Conservation (phyloP, 2,797 vertebrate species). For the Oryzias dopingdopingensis region DNA sequence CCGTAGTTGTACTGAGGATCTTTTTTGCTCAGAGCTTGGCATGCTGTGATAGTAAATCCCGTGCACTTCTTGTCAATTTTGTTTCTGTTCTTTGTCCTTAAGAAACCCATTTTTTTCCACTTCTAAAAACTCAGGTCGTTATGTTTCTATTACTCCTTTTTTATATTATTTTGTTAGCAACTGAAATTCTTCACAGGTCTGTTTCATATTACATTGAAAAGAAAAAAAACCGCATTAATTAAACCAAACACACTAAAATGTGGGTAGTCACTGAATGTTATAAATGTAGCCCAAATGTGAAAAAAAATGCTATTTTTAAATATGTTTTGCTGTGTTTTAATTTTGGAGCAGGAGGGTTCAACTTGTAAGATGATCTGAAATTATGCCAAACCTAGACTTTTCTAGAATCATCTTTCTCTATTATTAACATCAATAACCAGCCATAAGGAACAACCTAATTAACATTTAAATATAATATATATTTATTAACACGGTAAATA, state of each 20-base stretch:
- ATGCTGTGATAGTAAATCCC: slow-evolving; percentile 71
- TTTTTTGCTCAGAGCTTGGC: slow-evolving; percentile 23
- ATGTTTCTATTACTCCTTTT: slow-evolving; percentile 67
- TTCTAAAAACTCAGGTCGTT: slow-evolving; percentile 1
- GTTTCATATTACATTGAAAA: slow-evolving; percentile 26
- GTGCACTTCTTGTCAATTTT: slow-evolving; percentile 77
- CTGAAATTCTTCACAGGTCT: slow-evolving; percentile 30
- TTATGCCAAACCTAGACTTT: slow-evolving; percentile 9
- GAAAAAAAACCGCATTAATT: slow-evolving; percentile 9
- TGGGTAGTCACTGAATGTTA: slow-evolving; percentile 69
- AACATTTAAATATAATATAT: background rate
- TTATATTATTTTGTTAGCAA: slow-evolving; percentile 14
- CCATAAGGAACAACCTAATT: no score
- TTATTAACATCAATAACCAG: background rate
- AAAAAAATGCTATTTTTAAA: slow-evolving; percentile 63
- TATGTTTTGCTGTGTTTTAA: slow-evolving; percentile 9
- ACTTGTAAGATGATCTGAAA: slow-evolving; percentile 23
- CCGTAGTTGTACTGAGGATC: slow-evolving; percentile 71
- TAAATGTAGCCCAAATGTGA: slow-evolving; percentile 78
- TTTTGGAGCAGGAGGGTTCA: slow-evolving; percentile 8
- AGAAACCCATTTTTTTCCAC: slow-evolving; percentile 26
- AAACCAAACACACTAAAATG: slow-evolving; percentile 36
- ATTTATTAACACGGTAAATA: background rate
- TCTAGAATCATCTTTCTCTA: background rate
- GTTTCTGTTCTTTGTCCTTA: slow-evolving; percentile 55